These are phyloP conservation scores for Tautogolabrus adspersus DNA, from an alignment of 2,113 vertebrate genomes.

Conservation along the genomic window DNA sequence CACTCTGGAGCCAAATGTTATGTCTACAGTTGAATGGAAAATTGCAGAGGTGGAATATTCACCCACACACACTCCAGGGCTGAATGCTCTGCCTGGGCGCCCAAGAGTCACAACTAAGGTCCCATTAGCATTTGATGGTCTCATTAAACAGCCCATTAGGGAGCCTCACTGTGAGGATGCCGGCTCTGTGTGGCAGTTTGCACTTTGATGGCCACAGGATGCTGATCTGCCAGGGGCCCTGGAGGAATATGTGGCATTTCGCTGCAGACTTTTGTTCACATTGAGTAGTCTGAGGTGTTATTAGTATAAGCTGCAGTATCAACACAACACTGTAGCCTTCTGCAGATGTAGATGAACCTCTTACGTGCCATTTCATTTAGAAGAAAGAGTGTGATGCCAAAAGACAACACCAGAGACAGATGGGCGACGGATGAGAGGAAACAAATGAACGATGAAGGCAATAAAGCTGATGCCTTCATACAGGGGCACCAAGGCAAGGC, in stretches of 20 bases:
- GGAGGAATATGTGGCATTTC: slow-evolving; percentile 33
- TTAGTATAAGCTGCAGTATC: slow-evolving; percentile 7
- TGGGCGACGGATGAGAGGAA: too few species aligned
- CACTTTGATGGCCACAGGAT: slow-evolving; percentile 30
- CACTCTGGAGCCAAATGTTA: slow-evolving; percentile 39
- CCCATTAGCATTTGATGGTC: slow-evolving; percentile 69
- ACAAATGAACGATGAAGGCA: too few species aligned
- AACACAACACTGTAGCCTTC: not conserved
- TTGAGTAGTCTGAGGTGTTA: slow-evolving; percentile 13
- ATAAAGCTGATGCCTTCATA: too few species aligned
- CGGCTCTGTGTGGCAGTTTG: slow-evolving; percentile 47
- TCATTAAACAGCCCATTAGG: slow-evolving; percentile 65
- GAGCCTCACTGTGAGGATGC: slow-evolving; percentile 20
- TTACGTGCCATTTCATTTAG: too few species aligned
- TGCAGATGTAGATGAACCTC: too few species aligned
- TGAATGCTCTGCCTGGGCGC: slow-evolving; percentile 38
- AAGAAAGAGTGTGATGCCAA: too few species aligned
- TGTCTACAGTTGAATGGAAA: slow-evolving; percentile 54
- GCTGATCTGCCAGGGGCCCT: slow-evolving; percentile 35
- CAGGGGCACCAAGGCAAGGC: too few species aligned
- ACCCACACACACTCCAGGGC: slow-evolving; percentile 43
- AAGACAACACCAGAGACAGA: too few species aligned
- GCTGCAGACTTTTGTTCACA: not conserved
- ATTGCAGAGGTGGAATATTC: slow-evolving; percentile 64
- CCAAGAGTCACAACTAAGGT: slow-evolving; percentile 53